Evolutionary conservation across 2,113 vertebrate genomes (phyloP), one percentile per base, ranked within the genome.

Genomic region (Vidua macroura): DNA sequence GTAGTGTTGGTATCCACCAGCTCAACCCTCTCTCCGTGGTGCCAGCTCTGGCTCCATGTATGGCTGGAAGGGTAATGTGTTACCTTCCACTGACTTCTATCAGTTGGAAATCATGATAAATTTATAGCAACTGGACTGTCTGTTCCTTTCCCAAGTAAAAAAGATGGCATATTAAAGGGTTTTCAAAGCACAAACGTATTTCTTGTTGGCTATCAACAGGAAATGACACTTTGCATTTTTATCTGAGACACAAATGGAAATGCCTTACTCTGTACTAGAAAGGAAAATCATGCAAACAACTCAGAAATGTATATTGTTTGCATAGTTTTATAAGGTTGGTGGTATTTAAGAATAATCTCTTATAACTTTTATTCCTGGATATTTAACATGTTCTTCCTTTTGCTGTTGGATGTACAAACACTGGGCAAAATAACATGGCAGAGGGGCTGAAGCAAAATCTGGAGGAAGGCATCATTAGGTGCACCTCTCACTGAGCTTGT

Each of bases 21-120:
- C 15, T 59, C 43, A 49, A 1, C 39, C 56, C 25, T 72, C 9
- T 0, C n/a, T 66, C n/a, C 0, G 0, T 5, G 30, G 17, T 20
- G 37, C 15, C 51, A 46, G 11, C 35, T 43, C 25, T 74, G 80
- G 7, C n/a, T 52, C 25, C 7, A 8, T 24, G 28, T 51, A 20
- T 10, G 21, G 59, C 18, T 52, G 30, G 51, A 67, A 55, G 48
- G 39, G 27, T 20, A 22, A 56, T 4, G 4, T 25, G 37, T 10
- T 59, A 13, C 39, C 24, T 84, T 59, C 69, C 31, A 33, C 33
- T 55, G 66, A 37, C 64, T 90, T 78, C 51, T 37, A 6, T 43
- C 37, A 28, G 33, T n/a, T 92, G 37, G 51, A 76, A 89, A 67
- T 73, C 16, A 35, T 5, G 19, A 60, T 37, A 18, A 19, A 73